phyloP scores from a whole-genome alignment of 2,797 vertebrate genomes.

The Lutjanus argentimaculatus region DNA sequence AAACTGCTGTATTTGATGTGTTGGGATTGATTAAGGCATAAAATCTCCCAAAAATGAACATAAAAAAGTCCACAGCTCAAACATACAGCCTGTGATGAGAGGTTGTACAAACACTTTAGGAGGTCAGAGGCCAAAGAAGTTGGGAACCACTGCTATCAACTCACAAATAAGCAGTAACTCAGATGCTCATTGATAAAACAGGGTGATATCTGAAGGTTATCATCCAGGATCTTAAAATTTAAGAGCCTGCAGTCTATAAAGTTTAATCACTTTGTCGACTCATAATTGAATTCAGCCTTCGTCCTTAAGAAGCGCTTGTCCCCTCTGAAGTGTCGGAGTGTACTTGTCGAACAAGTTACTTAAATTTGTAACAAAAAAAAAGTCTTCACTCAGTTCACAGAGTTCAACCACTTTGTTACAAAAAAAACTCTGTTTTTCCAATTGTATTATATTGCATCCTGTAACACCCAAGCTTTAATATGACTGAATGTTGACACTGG shows the following conservation, averaged over 20 bases:
- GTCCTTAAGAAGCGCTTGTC: background rate
- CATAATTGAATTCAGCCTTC: background rate
- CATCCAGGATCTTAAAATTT: constrained; percentile 11
- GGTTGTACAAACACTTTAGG: background rate
- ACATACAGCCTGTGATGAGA: background rate
- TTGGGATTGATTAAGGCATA: background rate
- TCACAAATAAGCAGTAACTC: background rate
- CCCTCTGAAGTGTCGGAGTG: background rate
- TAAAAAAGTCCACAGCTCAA: background rate
- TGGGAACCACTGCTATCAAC: background rate
- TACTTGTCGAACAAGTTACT: constrained; percentile 6
- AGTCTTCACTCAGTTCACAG: constrained; percentile 22
- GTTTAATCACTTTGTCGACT: constrained; percentile 14
- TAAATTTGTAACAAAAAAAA: constrained; percentile 12
- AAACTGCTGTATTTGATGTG: no score
- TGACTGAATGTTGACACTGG: constrained; percentile 55
- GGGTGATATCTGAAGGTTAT: background rate
- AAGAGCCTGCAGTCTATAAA: constrained; percentile 21
- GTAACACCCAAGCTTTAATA: constrained; percentile 55
- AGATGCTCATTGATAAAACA: background rate
- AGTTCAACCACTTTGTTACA: constrained; percentile 43
- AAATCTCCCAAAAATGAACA: background rate
- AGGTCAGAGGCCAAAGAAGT: background rate
- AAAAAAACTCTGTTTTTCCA: constrained; percentile 30
- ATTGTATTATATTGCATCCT: constrained; percentile 56